Conservation (phyloP, 2,797 vertebrate genomes). For the Poeciliopsis gracilis region DNA sequence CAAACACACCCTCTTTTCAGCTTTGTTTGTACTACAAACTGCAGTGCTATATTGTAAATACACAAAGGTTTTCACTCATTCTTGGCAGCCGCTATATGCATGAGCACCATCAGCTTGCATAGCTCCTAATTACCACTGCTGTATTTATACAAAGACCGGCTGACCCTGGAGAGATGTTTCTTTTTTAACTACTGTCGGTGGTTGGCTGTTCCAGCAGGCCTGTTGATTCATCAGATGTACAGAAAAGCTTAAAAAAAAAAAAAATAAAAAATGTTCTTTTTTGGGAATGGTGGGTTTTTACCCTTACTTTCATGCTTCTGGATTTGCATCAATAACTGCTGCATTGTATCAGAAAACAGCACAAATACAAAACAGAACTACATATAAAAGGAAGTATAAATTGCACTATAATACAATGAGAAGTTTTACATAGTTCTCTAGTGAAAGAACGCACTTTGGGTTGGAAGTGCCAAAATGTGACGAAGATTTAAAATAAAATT, state of each 20-base stretch:
- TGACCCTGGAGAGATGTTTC: conserved; percentile 27
- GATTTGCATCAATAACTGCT: conserved; percentile 43
- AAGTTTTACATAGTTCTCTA: neutral
- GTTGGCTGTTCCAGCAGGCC: conserved; percentile 45
- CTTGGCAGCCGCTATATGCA: conserved; percentile 17
- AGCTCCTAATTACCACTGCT: conserved; percentile 11
- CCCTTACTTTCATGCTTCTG: conserved; percentile 22
- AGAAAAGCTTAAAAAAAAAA: conserved; percentile 13
- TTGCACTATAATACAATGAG: neutral
- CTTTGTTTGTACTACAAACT: conserved; percentile 53
- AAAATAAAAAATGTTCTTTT: no score
- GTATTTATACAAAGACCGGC: conserved; percentile 29
- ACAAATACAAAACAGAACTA: neutral
- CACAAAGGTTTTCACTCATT: conserved; percentile 2
- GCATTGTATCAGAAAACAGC: neutral
- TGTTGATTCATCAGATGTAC: conserved; percentile 21
- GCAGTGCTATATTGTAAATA: conserved; percentile 9
- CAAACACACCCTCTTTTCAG: conserved; percentile 24
- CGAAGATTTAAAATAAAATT: neutral
- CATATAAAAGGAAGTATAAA: neutral
- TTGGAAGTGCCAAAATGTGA: neutral
- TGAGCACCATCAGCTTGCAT: conserved; percentile 13
- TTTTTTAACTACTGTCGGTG: conserved; percentile 35
- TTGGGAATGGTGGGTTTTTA: neutral
- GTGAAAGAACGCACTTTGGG: neutral